A percentile compares a stretch with the other conserved stretches of the same genome.
phyloP scores from a whole-genome alignment of 2,888 invertebrate species.

The Doris montereyensis region DNA sequence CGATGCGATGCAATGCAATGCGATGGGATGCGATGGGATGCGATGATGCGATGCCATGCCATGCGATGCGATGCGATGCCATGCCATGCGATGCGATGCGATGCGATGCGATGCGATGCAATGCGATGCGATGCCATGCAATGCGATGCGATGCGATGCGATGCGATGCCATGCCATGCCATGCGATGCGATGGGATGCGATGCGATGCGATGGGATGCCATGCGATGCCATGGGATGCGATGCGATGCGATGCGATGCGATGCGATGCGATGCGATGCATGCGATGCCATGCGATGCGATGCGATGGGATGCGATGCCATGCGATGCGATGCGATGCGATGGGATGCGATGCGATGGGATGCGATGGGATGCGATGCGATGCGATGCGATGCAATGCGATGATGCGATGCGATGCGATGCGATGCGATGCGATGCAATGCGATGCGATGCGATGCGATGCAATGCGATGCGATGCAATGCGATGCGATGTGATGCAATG shows the following conservation, averaged over 20 bases:
- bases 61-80: neutral
- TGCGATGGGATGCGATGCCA: neutral
- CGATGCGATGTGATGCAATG: neutral
- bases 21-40: neutral
- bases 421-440: slow-evolving; percentile 44
- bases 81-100: neutral
- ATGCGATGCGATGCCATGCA: neutral
- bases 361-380: neutral
- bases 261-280: neutral
- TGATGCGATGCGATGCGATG: slow-evolving; percentile 1
- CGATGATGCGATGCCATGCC: neutral
- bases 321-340: neutral
- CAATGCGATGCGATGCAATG: slow-evolving; percentile 4
- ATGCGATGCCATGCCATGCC: neutral
- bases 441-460: slow-evolving; percentile 42
- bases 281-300: neutral
- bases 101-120: neutral
- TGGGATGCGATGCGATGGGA: neutral
- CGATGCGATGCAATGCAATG: slow-evolving; percentile 45
- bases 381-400: neutral
- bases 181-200: neutral
- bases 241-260: neutral
- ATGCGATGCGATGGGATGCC: neutral
- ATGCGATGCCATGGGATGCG: neutral
- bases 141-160: neutral